Base-by-base conservation (phyloP, 2,888 invertebrate genomes). In the Blomia tropicalis region DNA sequence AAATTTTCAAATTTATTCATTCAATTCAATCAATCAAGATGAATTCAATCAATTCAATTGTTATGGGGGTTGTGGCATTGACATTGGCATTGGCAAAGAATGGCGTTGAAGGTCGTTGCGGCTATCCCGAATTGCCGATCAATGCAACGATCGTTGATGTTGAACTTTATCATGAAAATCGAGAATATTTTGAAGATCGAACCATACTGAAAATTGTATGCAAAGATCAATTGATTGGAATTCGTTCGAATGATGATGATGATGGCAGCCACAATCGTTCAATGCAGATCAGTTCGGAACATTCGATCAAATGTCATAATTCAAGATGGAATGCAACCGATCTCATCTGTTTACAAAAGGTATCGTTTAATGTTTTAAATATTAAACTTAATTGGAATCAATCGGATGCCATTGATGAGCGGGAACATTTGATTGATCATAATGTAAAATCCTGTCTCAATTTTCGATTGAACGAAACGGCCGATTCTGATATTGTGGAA, bases 81-180 rank as follows among this genome's bases (percentile, higher is more conserved):
- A n/a, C n/a, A n/a, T n/a, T n/a, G n/a, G n/a, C n/a, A n/a, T n/a
- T n/a, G n/a, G n/a, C n/a, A n/a, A n/a, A n/a, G n/a, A n/a, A n/a
- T n/a, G n/a, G n/a, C n/a, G n/a, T 58, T 25, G 58, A 62, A 4
- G 54, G 31, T 19, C 56, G 62, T 11, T 62, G 62, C 23, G 62
- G 62, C 47, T 62, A 56, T 43, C 62, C 62, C 4, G 62, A 62
- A 25, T 23, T 62, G 27, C 62, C 62, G 14, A 43, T 23, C 36
- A 31, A 32, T 27, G 32, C 62, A 14, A 27, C 11, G 14, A 14
- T 56, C 11, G 14, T 31, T 22, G 22, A 31, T 31, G 36, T 14
- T 25, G 19, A 27, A 2, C 29, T 56, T 7, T n/a, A n/a, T n/a
- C n/a, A n/a, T n/a, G 30, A 56, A 14, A 36, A 56, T 31, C n/a